Evolutionary conservation across 1,140 invertebrate genomes (phyloP).

Genomic region (Oryzaephilus surinamensis): DNA sequence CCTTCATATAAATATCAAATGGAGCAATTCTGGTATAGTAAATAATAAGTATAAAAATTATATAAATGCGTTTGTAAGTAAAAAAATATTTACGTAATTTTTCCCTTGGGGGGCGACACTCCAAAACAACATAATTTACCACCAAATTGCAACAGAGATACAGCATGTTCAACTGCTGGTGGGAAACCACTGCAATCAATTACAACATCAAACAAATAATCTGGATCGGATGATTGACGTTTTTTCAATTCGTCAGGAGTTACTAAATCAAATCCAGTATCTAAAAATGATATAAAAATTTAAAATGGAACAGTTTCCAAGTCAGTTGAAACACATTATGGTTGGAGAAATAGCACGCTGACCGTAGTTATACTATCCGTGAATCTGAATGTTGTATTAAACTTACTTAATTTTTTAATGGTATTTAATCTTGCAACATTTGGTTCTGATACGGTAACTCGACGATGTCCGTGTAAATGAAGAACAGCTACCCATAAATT

Average conservation of each 20-base stretch:
- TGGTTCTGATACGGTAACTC: constrained; percentile 54
- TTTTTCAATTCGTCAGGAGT: constrained; percentile 43
- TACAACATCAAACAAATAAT: constrained; percentile 45
- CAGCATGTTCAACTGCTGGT: constrained; percentile 42
- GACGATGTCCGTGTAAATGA: constrained; percentile 53
- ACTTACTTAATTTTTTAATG: constrained; percentile 46
- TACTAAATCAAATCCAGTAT: constrained; percentile 34
- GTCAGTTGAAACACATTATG: no score
- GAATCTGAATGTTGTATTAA: no score
- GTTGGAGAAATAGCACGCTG: no score
- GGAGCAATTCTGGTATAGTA: constrained; percentile 48
- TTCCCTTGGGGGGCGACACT: constrained; percentile 39
- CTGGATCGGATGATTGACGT: constrained; percentile 28
- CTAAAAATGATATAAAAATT: no score
- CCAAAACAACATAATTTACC: constrained; percentile 49
- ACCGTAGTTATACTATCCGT: no score
- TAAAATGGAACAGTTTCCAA: no score
- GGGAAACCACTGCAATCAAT: constrained; percentile 56
- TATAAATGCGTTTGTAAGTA: no score
- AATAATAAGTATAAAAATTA: not conserved
- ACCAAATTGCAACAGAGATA: constrained; percentile 38
- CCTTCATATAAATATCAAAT: constrained; percentile 49
- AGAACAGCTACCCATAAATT: constrained; percentile 53
- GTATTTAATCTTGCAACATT: constrained; percentile 43
- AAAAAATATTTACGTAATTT: constrained; percentile 30